Conservation (phyloP, 2,113 vertebrate genomes). For the Pedionomus torquatus region DNA sequence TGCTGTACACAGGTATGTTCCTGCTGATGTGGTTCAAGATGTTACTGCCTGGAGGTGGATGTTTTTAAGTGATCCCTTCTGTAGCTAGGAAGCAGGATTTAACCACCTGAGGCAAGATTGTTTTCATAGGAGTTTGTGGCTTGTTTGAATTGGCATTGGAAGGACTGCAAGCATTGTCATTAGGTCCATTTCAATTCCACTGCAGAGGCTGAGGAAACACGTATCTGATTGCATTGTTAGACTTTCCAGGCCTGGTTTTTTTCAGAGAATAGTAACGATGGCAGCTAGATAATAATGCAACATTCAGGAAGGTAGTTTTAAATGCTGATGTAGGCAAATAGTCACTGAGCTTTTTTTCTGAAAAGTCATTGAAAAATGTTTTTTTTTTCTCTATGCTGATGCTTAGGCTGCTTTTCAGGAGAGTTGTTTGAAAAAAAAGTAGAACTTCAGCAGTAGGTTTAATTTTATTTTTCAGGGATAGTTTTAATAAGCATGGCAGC, state of each 20-base stretch:
- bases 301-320: not conserved
- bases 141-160: not conserved
- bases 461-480: not conserved
- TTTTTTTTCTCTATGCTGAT: not conserved
- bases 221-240: not conserved
- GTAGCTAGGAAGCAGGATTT: not conserved
- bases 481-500: not conserved
- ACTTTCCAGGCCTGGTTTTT: not conserved
- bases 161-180: not conserved
- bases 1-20: not conserved
- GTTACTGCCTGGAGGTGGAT: not conserved
- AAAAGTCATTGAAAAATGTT: not conserved
- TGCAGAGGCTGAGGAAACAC: not conserved
- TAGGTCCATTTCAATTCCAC: not conserved
- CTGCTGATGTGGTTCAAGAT: not conserved
- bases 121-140: not conserved
- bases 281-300: not conserved
- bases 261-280: not conserved
- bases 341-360: not conserved
- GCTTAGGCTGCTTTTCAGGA: not conserved
- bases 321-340: not conserved
- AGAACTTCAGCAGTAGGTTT: not conserved
- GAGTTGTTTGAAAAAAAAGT: not conserved
- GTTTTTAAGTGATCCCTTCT: not conserved
- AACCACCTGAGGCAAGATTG: not conserved